phyloP scores from a whole-genome alignment of 2,797 vertebrate genomes.

The Erethizon dorsatum region DNA sequence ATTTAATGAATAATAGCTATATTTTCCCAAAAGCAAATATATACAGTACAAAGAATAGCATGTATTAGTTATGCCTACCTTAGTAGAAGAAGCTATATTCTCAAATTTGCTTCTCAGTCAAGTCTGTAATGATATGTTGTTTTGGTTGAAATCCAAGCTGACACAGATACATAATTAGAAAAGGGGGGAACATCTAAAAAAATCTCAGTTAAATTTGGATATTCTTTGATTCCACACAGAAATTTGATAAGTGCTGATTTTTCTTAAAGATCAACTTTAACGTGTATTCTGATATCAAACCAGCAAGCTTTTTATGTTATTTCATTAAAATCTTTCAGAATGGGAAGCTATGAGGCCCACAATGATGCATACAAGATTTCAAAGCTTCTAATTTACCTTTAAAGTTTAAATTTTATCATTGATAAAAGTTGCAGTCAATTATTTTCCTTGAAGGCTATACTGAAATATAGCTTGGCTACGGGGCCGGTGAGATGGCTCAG shows the following conservation, averaged over 20 bases:
- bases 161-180: neutral
- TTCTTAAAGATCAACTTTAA: neutral
- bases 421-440: neutral
- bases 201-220: neutral
- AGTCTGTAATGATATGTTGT: neutral
- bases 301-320: neutral
- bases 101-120: neutral
- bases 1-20: neutral
- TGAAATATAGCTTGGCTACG: no score
- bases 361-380: neutral
- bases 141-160: neutral
- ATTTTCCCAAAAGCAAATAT: neutral
- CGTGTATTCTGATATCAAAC: neutral
- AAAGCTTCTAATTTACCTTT: neutral
- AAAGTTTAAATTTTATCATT: neutral
- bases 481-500: no score
- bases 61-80: neutral
- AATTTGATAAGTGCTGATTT: neutral
- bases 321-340: neutral
- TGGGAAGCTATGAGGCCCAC: neutral
- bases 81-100: neutral
- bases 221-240: neutral
- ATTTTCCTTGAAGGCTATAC: neutral
- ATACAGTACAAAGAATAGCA: neutral
- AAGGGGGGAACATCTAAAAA: neutral